Base-by-base conservation (phyloP, 2,113 vertebrate species). In the Cricetomys ansorgei region DNA sequence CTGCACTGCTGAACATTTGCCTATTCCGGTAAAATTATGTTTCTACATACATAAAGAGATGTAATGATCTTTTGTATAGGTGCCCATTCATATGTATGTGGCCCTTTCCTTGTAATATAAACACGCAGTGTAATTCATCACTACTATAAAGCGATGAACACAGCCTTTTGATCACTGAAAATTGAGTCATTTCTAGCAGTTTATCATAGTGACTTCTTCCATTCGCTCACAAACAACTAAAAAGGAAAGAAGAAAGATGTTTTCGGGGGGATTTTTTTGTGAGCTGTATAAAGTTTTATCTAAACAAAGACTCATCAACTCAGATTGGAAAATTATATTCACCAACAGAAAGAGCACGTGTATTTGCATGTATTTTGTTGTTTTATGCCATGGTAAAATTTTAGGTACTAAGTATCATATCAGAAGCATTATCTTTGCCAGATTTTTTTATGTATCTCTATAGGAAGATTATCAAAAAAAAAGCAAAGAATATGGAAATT, bases 171-270 rank as follows among this genome's bases (percentile, higher is more conserved):
- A 94, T 96, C 31, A 73, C 86, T 96, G 81, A 92, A 92, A 93
- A 1, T 31, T 76, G n/a, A 87, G 40, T 31, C 48, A 72, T 77
- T 94, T 67, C 75, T 89, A 40, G 89, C 95, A 43, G 69, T 96
- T 96, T 94, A 88, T 88, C 70, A 97, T 84, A 50, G 16, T 92
- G 48, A 80, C 57, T 85, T 94, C 80, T 67, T 77, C 70, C n/a
- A 88, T 48, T 40, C 77, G 50, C 72, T 91, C 76, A 81, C 3
- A 95, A n/a, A 11, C 80, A 13, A 84, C 37, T 75, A 77, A 84
- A 76, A 85, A 48, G 13, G 11, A 93, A 92, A 45, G 21, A 23
- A 53, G 70, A 69, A 88, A 88, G 17, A 3, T 84, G 13, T 81
- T 89, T 94, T 86, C 7, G 15, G 25, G 3, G 62, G 8, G n/a